phyloP scores from a whole-genome alignment of 2,888 invertebrate genomes.

The Miltochrista miniata region DNA sequence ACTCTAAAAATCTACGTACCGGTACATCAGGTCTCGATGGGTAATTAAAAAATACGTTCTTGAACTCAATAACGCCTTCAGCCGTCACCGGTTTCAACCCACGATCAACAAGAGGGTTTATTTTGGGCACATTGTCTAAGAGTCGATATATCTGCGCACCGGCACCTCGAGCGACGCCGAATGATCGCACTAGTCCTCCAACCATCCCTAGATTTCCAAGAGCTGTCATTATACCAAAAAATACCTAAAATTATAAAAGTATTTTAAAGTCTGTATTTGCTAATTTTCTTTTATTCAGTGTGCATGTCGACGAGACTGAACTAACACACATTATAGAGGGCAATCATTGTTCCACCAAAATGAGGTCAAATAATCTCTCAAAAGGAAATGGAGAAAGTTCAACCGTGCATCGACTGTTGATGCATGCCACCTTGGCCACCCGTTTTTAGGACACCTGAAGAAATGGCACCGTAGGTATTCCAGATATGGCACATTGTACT shows the following conservation, averaged over 20 bases:
- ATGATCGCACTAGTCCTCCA: conserved; percentile 82
- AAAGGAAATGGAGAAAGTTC: too few species aligned
- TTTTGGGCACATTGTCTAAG: conserved; percentile 87
- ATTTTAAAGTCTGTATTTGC: neutral
- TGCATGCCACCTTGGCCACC: too few species aligned
- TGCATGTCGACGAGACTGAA: too few species aligned
- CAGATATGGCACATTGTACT: too few species aligned
- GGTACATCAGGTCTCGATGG: conserved; percentile 89
- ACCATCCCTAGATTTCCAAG: conserved; percentile 41
- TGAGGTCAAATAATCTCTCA: too few species aligned
- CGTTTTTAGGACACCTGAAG: too few species aligned
- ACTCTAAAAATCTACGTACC: conserved; percentile 61
- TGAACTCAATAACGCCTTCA: conserved; percentile 86
- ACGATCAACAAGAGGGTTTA: conserved; percentile 85
- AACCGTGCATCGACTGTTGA: too few species aligned
- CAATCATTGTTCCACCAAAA: too few species aligned
- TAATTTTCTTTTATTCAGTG: too few species aligned
- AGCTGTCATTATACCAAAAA: conserved; percentile 82
- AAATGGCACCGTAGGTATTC: too few species aligned
- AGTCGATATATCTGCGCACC: conserved; percentile 88
- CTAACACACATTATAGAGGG: too few species aligned
- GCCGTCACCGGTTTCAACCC: conserved; percentile 83
- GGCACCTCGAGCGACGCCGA: conserved; percentile 90
- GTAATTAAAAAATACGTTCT: conserved; percentile 88
- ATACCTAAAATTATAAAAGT: conserved; percentile 29